These are phyloP conservation scores for Bombus polaris DNA, from an alignment of 1,140 invertebrate genomes.

Conservation along the genomic window DNA sequence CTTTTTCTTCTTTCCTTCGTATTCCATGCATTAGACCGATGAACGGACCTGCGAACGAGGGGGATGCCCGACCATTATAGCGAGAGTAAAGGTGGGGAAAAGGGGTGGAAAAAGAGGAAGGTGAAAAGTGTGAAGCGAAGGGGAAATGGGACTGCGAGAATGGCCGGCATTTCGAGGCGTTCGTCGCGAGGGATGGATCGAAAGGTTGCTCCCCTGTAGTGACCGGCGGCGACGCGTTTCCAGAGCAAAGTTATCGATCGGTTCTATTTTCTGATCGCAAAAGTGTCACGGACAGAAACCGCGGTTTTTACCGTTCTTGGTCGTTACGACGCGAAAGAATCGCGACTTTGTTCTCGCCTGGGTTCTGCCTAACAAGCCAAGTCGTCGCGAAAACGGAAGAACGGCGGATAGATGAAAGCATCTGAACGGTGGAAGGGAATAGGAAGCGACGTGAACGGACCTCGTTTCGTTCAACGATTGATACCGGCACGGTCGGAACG, in stretches of 20 bases:
- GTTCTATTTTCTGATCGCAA: slow-evolving; percentile 53
- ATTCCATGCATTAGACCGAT: background rate
- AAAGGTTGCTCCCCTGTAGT: slow-evolving; percentile 44
- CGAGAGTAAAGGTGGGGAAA: no score
- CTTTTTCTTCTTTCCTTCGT: background rate
- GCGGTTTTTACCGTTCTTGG: slow-evolving; percentile 21
- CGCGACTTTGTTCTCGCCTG: slow-evolving; percentile 25
- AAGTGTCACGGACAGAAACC: slow-evolving; percentile 49
- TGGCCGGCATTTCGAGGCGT: slow-evolving; percentile 3
- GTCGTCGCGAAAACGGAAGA: background rate
- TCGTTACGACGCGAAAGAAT: background rate
- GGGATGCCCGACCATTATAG: background rate
- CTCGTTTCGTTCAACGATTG: slow-evolving; percentile 48
- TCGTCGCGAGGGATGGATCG: slow-evolving; percentile 32
- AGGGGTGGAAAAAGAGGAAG: background rate
- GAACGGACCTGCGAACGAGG: background rate
- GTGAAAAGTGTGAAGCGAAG: slow-evolving; percentile 24
- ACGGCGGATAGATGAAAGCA: background rate
- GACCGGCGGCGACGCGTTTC: slow-evolving; percentile 43
- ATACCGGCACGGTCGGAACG: slow-evolving; percentile 49
- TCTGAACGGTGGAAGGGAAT: background rate
- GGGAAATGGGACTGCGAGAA: slow-evolving; percentile 9
- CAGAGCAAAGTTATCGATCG: slow-evolving; percentile 47
- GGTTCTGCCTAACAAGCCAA: slow-evolving; percentile 20
- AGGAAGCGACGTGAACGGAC: slow-evolving; percentile 4